These are phyloP conservation scores for Cheiracanthium punctorium DNA, from an alignment of 2,888 invertebrate species.

Conservation along the genomic window DNA sequence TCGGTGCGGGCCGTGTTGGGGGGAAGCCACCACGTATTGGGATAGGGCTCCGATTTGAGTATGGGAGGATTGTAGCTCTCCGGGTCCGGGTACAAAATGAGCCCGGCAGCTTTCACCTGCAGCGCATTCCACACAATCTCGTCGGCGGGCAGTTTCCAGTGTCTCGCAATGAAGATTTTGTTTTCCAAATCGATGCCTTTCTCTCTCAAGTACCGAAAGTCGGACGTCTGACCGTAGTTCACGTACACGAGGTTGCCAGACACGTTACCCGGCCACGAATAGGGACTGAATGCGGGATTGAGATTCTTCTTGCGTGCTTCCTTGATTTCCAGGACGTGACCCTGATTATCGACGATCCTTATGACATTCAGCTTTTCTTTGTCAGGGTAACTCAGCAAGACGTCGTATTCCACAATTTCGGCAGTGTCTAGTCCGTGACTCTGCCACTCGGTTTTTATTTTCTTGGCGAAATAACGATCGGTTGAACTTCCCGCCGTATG, in stretches of 20 bases:
- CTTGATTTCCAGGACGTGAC: conserved; percentile 39
- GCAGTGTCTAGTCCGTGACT: conserved; percentile 71
- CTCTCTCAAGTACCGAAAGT: conserved; percentile 75
- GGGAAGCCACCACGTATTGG: conserved; percentile 76
- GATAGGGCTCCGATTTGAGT: conserved; percentile 74
- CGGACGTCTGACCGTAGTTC: conserved; percentile 77
- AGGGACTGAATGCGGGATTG: conserved; percentile 73
- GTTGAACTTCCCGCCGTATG: conserved; percentile 71
- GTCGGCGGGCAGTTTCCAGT: conserved; percentile 72
- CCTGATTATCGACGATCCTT: conserved; percentile 59
- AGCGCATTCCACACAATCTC: conserved; percentile 74
- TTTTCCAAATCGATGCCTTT: conserved; percentile 75
- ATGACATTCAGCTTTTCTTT: conserved; percentile 70
- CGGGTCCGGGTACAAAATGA: conserved; percentile 76
- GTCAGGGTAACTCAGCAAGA: conserved; percentile 71
- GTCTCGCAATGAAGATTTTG: conserved; percentile 78
- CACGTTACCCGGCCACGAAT: conserved; percentile 72
- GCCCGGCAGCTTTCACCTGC: conserved; percentile 74
- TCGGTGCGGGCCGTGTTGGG: conserved; percentile 76
- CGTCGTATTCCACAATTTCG: conserved; percentile 71
- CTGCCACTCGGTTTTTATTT: conserved; percentile 67
- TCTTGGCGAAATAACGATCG: conserved; percentile 70
- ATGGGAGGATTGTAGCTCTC: conserved; percentile 73
- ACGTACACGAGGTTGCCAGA: conserved; percentile 76
- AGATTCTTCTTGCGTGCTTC: conserved; percentile 67